phyloP scores from a whole-genome alignment of 1,140 invertebrate species.

The Bombyx mandarina region DNA sequence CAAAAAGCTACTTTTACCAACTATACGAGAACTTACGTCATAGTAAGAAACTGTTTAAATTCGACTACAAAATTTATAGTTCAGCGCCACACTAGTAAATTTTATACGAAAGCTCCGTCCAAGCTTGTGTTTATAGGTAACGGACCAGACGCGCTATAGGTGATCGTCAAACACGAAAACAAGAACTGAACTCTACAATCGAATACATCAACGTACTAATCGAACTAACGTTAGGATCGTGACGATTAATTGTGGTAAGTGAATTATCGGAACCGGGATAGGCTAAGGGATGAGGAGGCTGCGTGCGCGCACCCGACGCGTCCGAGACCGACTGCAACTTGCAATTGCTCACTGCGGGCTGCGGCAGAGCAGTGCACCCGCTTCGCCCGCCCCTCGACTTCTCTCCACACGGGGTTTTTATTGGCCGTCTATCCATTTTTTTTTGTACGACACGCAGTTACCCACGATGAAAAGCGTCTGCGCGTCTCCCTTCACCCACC shows the following conservation, averaged over 20 bases:
- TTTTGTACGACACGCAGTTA: slow-evolving; percentile 56
- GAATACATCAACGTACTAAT: not conserved
- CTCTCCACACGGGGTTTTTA: slow-evolving; percentile 65
- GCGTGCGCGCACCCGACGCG: slow-evolving; percentile 58
- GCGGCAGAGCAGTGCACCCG: slow-evolving; percentile 46
- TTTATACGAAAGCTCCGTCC: slow-evolving; percentile 16
- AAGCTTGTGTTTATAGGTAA: slow-evolving; percentile 29
- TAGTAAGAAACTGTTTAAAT: slow-evolving; percentile 9
- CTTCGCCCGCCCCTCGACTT: slow-evolving; percentile 56
- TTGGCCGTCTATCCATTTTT: slow-evolving; percentile 61
- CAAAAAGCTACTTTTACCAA: not conserved
- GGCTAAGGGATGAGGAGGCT: slow-evolving; percentile 37
- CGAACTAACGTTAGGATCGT: slow-evolving; percentile 13
- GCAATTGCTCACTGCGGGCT: slow-evolving; percentile 26
- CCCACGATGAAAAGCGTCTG: slow-evolving; percentile 59
- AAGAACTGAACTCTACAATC: slow-evolving; percentile 15
- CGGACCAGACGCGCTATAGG: slow-evolving; percentile 16
- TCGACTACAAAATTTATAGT: no score
- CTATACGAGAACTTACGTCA: slow-evolving; percentile 45
- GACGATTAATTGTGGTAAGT: slow-evolving; percentile 28
- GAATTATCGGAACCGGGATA: slow-evolving; percentile 11
- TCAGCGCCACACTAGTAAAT: no score
- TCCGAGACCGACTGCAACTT: slow-evolving; percentile 51
- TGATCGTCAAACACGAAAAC: slow-evolving; percentile 29
- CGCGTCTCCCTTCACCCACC: slow-evolving; percentile 42